Conservation (phyloP, 2,797 vertebrate genomes). For the Sparus aurata region DNA sequence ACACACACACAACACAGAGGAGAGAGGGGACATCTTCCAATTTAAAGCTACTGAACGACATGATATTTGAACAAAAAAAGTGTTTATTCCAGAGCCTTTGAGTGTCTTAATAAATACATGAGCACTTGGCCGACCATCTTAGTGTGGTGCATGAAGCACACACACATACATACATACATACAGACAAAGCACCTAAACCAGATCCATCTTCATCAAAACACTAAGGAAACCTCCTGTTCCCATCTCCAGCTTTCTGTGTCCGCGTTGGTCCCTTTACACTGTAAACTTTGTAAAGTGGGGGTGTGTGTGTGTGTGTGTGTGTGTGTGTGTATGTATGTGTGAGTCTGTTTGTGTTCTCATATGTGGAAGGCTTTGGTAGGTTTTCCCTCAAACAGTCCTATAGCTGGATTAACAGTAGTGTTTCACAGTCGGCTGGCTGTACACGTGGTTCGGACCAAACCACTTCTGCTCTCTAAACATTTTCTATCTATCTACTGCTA, state of each 20-base stretch:
- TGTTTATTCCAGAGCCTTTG: conserved; percentile 80
- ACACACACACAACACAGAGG: conserved; percentile 15
- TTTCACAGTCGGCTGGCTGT: conserved; percentile 71
- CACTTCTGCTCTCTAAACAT: conserved; percentile 42
- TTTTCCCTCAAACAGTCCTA: conserved; percentile 75
- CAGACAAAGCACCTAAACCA: conserved; percentile 54
- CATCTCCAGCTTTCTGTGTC: conserved; percentile 51
- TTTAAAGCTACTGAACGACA: conserved; percentile 40
- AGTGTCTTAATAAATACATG: conserved; percentile 83
- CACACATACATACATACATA: conserved; percentile 5
- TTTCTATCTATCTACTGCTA: conserved; percentile 25
- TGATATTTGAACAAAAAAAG: conserved; percentile 70
- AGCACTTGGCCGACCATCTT: conserved; percentile 63
- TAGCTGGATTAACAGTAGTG: conserved; percentile 72
- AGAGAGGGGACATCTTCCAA: conserved; percentile 1
- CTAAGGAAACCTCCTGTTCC: conserved; percentile 48
- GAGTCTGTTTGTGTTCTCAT: conserved; percentile 45
- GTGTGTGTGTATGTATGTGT: conserved; percentile 33
- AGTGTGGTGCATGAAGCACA: conserved; percentile 47
- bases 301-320: conserved; percentile 34
- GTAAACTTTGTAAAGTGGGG: conserved; percentile 69
- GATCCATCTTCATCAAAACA: conserved; percentile 57
- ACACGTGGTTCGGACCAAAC: conserved; percentile 53
- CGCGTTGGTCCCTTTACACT: conserved; percentile 76
- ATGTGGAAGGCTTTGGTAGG: conserved; percentile 82